Percentiles rank a stretch among this genome's conserved stretches.
phyloP scores from a whole-genome alignment of 1,140 invertebrate species.

The Drosophila pallidifrons region DNA sequence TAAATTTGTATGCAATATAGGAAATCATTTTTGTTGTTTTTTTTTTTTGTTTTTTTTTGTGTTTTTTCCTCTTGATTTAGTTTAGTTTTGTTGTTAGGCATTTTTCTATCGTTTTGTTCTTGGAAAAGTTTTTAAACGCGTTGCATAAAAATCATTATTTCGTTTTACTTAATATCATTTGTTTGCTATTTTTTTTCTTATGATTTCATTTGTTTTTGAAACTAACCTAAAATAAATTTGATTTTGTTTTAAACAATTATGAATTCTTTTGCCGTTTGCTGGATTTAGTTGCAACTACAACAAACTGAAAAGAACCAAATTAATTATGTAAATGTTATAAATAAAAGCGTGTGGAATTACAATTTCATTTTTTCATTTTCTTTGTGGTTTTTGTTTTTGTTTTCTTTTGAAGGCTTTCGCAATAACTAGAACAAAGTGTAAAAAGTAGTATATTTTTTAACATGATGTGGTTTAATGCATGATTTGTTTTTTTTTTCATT shows the following conservation, averaged over 20 bases:
- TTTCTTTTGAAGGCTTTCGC: conserved; percentile 65
- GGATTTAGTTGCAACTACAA: conserved; percentile 41
- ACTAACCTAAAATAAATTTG: conserved; percentile 52
- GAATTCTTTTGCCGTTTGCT: conserved; percentile 43
- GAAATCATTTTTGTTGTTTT: conserved; percentile 66
- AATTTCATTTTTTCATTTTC: conserved; percentile 60
- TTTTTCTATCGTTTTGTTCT: conserved; percentile 42
- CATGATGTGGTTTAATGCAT: not conserved
- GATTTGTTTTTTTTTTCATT: conserved; percentile 4
- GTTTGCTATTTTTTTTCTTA: conserved; percentile 12
- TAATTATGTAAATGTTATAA: conserved; percentile 63
- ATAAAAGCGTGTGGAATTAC: conserved; percentile 84
- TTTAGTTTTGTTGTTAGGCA: conserved; percentile 13
- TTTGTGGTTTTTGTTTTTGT: conserved; percentile 20
- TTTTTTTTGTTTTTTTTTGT: conserved; percentile 37
- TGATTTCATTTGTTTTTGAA: conserved; percentile 15
- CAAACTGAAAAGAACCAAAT: conserved; percentile 54
- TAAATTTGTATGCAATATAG: conserved; percentile 77
- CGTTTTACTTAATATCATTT: conserved; percentile 65
- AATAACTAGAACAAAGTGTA: conserved; percentile 69
- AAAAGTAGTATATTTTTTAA: conserved; percentile 17
- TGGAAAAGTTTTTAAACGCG: conserved; percentile 50
- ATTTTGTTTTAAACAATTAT: conserved; percentile 63
- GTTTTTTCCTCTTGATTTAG: conserved; percentile 8
- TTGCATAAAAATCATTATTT: conserved; percentile 50